These are phyloP conservation scores for Prosapia bicincta DNA, from an alignment of 2,888 invertebrate species.

Conservation along the genomic window DNA sequence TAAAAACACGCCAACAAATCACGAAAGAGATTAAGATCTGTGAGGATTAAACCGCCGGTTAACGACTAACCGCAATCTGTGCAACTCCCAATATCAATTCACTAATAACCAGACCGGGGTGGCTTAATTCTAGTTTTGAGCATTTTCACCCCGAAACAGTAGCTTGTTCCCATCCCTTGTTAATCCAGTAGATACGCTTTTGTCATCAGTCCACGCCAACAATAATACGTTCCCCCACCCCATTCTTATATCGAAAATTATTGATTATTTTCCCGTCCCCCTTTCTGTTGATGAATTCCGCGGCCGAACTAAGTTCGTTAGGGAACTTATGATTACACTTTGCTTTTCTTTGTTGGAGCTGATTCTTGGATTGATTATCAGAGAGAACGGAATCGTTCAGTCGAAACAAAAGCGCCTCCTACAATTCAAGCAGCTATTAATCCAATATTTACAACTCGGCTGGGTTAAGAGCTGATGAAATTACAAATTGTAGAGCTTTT, in stretches of 20 bases:
- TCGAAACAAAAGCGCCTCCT: background rate
- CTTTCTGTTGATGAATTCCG: conserved; percentile 5
- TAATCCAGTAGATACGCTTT: conserved; percentile 25
- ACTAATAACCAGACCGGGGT: conserved; percentile 20
- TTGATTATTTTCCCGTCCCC: conserved; percentile 21
- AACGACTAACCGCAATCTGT: conserved; percentile 16
- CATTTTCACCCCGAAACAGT: conserved; percentile 26
- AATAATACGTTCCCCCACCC: conserved; percentile 7
- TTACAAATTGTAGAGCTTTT: background rate
- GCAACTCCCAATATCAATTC: conserved; percentile 25
- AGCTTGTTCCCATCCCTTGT: conserved; percentile 5
- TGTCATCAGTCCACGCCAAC: conserved; percentile 21
- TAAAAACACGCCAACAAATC: background rate
- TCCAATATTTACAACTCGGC: background rate
- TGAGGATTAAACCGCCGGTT: background rate
- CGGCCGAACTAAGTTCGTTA: conserved; percentile 22
- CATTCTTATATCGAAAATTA: conserved; percentile 26
- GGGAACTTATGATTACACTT: conserved; percentile 21
- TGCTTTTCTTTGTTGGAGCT: background rate
- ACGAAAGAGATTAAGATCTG: background rate
- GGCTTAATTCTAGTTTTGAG: conserved; percentile 18
- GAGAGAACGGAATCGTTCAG: background rate
- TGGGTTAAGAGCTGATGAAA: background rate
- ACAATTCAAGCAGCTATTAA: background rate
- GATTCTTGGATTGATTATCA: conserved; percentile 13